phyloP scores from a whole-genome alignment of 2,797 vertebrate species.

The Scyliorhinus canicula region DNA sequence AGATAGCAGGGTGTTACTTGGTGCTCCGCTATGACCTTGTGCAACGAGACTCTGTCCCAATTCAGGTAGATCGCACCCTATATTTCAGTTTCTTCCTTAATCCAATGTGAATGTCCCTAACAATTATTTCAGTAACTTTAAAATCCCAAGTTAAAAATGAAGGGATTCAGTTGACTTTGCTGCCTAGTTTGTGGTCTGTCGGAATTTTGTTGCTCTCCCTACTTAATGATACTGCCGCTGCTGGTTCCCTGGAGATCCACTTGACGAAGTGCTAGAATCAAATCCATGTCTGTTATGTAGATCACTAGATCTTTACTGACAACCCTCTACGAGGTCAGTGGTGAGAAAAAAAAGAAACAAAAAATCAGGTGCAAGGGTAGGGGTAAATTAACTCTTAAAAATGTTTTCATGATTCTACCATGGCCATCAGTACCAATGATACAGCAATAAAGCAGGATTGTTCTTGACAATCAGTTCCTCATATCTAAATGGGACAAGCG shows the following conservation, averaged over 20 bases:
- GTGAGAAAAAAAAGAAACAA: neutral
- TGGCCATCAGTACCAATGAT: neutral
- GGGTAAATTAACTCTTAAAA: neutral
- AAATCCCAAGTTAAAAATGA: neutral
- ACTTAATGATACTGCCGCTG: neutral
- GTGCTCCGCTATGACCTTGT: too few species aligned
- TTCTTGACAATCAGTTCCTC: neutral
- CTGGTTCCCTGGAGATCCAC: neutral
- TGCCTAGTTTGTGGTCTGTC: neutral
- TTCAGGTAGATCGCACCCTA: too few species aligned
- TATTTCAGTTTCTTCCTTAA: neutral
- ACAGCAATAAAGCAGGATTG: too few species aligned
- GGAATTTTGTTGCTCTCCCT: neutral
- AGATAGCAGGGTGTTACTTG: too few species aligned
- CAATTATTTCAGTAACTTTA: too few species aligned
- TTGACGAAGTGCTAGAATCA: neutral
- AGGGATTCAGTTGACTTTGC: neutral
- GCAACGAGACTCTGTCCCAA: too few species aligned
- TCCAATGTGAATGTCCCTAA: too few species aligned
- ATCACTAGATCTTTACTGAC: neutral
- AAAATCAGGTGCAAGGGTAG: neutral
- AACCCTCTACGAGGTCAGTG: neutral
- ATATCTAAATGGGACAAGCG: neutral
- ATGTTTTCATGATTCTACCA: neutral
- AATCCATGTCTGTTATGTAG: neutral